A percentile compares a stretch with the other conserved stretches of the same genome.
These are phyloP conservation scores for Zophobas morio DNA, from an alignment of 1,140 invertebrate genomes.

Conservation along the genomic window DNA sequence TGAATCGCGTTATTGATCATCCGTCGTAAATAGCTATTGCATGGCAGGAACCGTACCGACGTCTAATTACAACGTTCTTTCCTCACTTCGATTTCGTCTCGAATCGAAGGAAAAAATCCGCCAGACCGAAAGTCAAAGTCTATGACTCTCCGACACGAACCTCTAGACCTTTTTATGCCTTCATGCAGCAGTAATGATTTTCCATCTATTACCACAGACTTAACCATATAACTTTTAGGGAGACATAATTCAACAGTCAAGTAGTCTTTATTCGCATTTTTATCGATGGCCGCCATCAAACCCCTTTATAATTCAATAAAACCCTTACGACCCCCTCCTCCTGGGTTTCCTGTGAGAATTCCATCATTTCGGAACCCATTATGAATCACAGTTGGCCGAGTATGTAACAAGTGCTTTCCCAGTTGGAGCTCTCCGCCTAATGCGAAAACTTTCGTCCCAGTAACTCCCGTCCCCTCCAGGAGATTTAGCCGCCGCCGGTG, in stretches of 20 bases:
- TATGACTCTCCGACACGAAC: background rate
- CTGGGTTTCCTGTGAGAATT: background rate
- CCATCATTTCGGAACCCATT: background rate
- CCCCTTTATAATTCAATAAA: constrained; percentile 6
- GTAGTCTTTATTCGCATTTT: constrained; percentile 22
- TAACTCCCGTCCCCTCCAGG: background rate
- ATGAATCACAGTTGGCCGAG: background rate
- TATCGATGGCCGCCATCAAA: constrained; percentile 4
- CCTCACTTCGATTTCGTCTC: background rate
- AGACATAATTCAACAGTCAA: constrained; percentile 4
- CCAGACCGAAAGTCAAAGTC: constrained; percentile 1
- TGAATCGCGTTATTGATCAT: constrained; percentile 26
- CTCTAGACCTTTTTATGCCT: background rate
- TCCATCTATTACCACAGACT: background rate
- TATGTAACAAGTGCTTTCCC: constrained; percentile 16
- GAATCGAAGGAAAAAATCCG: no score
- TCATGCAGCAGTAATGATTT: background rate
- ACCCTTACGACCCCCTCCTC: constrained; percentile 14
- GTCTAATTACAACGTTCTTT: constrained; percentile 2
- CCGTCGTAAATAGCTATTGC: constrained; percentile 15
- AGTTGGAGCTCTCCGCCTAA: background rate
- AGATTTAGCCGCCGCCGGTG: constrained; percentile 22
- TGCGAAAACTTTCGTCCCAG: constrained; percentile 1
- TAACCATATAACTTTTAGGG: background rate
- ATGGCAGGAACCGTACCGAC: background rate